Evolutionary conservation across 2,797 vertebrate species (phyloP).

Genomic region (Oreonectes daqikongensis): DNA sequence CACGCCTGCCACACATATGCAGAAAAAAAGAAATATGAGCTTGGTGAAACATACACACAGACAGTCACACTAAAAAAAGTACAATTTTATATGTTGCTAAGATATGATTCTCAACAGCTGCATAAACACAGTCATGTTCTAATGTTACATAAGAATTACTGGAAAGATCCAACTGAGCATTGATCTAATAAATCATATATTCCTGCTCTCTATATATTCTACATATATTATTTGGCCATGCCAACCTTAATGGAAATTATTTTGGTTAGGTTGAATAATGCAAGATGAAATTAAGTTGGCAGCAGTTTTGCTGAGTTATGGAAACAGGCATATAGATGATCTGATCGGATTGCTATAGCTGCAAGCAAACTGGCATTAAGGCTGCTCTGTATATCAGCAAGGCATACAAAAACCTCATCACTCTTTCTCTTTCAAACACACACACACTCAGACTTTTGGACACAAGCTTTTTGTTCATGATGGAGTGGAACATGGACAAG

Average conservation of each 20-base stretch:
- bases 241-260: neutral
- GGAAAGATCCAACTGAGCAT: slow-evolving; percentile 27
- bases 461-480: neutral
- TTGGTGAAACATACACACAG: neutral
- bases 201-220: neutral
- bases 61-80: neutral
- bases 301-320: slow-evolving; percentile 3
- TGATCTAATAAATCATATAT: slow-evolving; percentile 24
- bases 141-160: neutral
- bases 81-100: neutral
- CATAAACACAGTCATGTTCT: slow-evolving; percentile 3
- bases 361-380: neutral
- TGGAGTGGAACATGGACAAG: neutral
- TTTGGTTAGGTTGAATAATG: slow-evolving; percentile 1
- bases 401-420: neutral
- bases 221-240: neutral
- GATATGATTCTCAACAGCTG: slow-evolving; percentile 28
- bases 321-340: slow-evolving; percentile 10
- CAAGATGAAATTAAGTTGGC: slow-evolving; percentile 4
- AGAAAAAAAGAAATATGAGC: slow-evolving; percentile 1
- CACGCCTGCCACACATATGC: neutral
- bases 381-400: slow-evolving; percentile 13
- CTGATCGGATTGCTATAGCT: neutral
- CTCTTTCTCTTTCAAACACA: neutral
- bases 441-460: neutral